phyloP scores from a whole-genome alignment of 2,113 vertebrate genomes.

The Emydura subglobosa region DNA sequence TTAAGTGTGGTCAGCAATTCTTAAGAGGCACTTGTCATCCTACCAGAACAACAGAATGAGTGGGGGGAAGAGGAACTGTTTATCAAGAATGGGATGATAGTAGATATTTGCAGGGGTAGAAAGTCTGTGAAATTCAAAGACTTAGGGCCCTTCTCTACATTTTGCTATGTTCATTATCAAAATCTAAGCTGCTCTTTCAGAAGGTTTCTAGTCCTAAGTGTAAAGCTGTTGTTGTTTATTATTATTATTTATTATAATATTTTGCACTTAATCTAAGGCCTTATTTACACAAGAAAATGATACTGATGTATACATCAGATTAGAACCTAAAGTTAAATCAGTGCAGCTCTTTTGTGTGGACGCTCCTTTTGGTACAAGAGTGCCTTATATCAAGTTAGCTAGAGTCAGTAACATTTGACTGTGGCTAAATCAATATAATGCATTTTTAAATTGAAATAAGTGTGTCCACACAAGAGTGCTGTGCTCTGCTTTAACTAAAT shows the following conservation, averaged over 20 bases:
- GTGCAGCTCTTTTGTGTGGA: not conserved
- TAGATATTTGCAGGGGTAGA: not conserved
- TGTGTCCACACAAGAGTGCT: not conserved
- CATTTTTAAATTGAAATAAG: not conserved
- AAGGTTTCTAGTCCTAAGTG: not conserved
- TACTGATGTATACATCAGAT: not conserved
- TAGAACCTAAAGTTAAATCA: not conserved
- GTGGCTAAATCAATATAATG: not conserved
- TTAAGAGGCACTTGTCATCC: not conserved
- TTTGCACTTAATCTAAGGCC: not conserved
- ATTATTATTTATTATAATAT: not conserved
- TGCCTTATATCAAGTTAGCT: not conserved
- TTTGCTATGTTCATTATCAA: not conserved
- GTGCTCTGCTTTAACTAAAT: not conserved
- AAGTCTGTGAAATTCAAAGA: not conserved
- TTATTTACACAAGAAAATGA: not conserved
- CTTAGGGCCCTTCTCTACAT: not conserved
- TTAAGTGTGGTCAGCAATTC: not conserved
- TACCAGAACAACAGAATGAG: not conserved
- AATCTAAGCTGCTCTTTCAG: not conserved
- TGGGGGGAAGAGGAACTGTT: not conserved
- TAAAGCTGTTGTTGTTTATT: not conserved
- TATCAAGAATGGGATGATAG: not conserved
- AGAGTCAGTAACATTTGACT: not conserved
- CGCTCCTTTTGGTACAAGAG: not conserved